Conservation (phyloP, 2,797 vertebrate genomes). For the Glossophaga mutica region DNA sequence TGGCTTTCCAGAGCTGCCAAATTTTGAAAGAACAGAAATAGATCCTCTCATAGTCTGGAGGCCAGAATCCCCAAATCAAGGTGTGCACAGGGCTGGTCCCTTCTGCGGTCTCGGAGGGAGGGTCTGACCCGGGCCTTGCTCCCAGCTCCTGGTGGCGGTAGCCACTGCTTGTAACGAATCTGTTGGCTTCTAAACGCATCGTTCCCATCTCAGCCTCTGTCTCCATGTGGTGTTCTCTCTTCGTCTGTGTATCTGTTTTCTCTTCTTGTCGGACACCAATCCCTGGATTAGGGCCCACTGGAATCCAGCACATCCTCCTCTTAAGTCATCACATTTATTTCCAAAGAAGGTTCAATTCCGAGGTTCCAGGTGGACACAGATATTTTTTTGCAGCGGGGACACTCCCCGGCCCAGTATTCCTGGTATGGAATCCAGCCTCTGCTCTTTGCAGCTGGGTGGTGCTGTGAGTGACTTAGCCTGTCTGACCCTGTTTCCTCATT, state of each 20-base stretch:
- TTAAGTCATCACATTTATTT: not conserved
- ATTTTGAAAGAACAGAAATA: not conserved
- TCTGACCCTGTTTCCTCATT: not conserved
- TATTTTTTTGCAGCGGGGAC: not conserved
- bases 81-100: not conserved
- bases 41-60: not conserved
- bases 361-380: not conserved
- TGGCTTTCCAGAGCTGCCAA: not conserved
- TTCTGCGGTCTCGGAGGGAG: not conserved
- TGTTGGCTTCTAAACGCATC: not conserved
- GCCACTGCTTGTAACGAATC: not conserved
- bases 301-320: not conserved
- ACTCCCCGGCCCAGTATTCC: not conserved
- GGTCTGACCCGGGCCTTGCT: rapidly evolving
- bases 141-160: not conserved
- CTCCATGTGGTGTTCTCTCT: not conserved
- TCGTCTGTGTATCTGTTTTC: not conserved
- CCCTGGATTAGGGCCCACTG: not conserved
- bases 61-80: not conserved
- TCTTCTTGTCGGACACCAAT: not conserved
- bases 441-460: not conserved
- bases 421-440: not conserved
- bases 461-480: not conserved
- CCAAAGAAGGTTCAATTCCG: not conserved
- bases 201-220: not conserved